These are phyloP conservation scores for Drosophila nigrodunni DNA, from an alignment of 1,140 invertebrate species.

Conservation along the genomic window DNA sequence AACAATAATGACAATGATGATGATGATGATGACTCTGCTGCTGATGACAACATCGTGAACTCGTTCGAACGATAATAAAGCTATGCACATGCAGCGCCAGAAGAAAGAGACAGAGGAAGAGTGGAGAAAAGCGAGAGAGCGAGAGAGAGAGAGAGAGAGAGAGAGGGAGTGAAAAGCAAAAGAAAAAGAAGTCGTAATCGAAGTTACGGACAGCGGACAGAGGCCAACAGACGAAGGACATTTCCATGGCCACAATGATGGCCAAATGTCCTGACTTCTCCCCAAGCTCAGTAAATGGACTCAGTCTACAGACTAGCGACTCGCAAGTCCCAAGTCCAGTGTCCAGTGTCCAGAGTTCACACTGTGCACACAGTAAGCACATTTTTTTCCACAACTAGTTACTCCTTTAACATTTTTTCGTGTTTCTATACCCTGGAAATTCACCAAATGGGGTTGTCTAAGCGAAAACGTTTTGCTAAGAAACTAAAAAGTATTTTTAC, in stretches of 20 bases:
- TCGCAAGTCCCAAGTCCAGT: background rate
- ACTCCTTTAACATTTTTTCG: constrained; percentile 6
- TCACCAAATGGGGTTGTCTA: background rate
- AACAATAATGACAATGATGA: constrained; percentile 40
- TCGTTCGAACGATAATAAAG: constrained; percentile 67
- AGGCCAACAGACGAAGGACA: background rate
- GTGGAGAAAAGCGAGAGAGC: background rate
- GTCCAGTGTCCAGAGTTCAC: background rate
- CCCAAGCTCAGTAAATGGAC: constrained; percentile 1
- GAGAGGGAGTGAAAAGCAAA: background rate
- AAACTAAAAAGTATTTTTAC: too few relatives aligned
- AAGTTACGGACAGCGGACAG: constrained; percentile 3
- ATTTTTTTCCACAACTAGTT: constrained; percentile 7
- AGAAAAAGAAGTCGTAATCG: background rate
- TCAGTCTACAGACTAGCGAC: background rate
- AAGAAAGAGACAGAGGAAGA: background rate
- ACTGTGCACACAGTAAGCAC: constrained; percentile 6
- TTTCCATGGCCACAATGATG: constrained; percentile 58
- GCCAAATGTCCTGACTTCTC: constrained; percentile 46
- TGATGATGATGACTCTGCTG: constrained; percentile 28
- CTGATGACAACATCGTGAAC: constrained; percentile 30
- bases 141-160: background rate
- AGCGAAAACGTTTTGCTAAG: too few relatives aligned
- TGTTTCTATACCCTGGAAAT: background rate
- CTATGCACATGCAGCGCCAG: constrained; percentile 58